phyloP scores from a whole-genome alignment of 2,888 invertebrate species.

The Agonopterix subpropinquella region DNA sequence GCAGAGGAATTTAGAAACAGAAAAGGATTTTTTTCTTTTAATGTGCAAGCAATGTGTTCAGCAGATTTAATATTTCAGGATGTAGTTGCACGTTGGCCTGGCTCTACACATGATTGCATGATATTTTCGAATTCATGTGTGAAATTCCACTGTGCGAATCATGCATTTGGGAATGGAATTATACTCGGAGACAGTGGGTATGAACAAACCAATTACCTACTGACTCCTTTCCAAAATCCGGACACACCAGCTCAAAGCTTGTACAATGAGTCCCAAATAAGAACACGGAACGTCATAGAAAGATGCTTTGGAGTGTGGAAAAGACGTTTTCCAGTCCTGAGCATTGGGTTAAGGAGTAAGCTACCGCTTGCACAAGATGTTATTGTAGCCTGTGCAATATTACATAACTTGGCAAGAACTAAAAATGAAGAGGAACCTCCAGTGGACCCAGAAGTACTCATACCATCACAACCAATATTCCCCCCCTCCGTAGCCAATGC shows the following conservation, averaged over 20 bases:
- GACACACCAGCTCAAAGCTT: slow-evolving; percentile 8
- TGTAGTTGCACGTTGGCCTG: slow-evolving; percentile 15
- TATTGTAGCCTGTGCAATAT: slow-evolving; percentile 10
- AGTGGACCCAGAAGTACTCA: not conserved
- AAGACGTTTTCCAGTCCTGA: slow-evolving; percentile 1
- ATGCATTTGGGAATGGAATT: slow-evolving; percentile 9
- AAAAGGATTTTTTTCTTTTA: slow-evolving; percentile 1
- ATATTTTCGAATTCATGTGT: slow-evolving; percentile 12
- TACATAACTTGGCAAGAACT: slow-evolving; percentile 11
- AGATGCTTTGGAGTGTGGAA: slow-evolving; percentile 14
- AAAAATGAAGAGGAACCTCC: slow-evolving; percentile 4
- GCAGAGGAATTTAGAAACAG: slow-evolving; percentile 11
- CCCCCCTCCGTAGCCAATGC: no score
- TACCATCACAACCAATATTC: no score
- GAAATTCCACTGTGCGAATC: slow-evolving; percentile 12
- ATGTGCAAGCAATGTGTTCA: not conserved
- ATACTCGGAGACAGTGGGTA: slow-evolving; percentile 17
- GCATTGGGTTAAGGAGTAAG: slow-evolving; percentile 1
- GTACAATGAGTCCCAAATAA: slow-evolving; percentile 15
- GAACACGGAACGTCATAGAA: slow-evolving; percentile 12
- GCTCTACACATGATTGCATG: slow-evolving; percentile 16
- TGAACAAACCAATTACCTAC: slow-evolving; percentile 11
- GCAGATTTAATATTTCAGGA: slow-evolving; percentile 4
- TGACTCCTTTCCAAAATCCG: slow-evolving; percentile 12
- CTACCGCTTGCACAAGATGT: slow-evolving; percentile 1